phyloP scores from a whole-genome alignment of 2,797 vertebrate species.

The Typhlichthys eigenmanni region DNA sequence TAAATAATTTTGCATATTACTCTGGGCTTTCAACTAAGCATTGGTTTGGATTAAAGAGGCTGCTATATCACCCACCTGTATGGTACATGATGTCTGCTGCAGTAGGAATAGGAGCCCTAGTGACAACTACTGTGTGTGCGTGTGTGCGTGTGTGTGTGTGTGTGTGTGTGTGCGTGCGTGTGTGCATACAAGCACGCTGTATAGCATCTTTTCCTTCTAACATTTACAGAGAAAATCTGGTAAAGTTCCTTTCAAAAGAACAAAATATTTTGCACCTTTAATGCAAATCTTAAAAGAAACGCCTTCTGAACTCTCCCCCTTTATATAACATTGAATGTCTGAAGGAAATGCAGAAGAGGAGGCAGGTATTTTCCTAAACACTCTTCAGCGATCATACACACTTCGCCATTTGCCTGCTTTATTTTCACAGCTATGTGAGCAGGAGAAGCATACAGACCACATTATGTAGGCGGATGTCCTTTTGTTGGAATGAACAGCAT shows the following conservation, averaged over 20 bases:
- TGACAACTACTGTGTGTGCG: not conserved
- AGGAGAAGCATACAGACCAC: slow-evolving; percentile 74
- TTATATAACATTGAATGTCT: slow-evolving; percentile 24
- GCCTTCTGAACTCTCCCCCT: no score
- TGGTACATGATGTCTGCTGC: no score
- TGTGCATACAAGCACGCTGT: slow-evolving; percentile 14
- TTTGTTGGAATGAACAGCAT: slow-evolving; percentile 71
- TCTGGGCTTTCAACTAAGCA: no score
- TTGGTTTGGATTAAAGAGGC: no score
- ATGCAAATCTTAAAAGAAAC: no score
- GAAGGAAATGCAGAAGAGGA: slow-evolving; percentile 65
- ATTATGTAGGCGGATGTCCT: slow-evolving; percentile 77
- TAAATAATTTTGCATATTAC: no score
- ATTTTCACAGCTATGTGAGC: slow-evolving; percentile 69
- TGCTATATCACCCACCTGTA: no score
- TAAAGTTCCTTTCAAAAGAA: slow-evolving; percentile 29
- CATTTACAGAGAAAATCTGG: slow-evolving; percentile 34
- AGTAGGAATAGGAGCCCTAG: slow-evolving; percentile 14
- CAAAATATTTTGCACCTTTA: slow-evolving; percentile 20
- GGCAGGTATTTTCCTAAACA: slow-evolving; percentile 53
- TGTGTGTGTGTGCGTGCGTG: slow-evolving; percentile 9
- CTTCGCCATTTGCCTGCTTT: slow-evolving; percentile 65
- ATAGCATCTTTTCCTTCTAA: slow-evolving; percentile 41
- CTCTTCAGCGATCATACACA: slow-evolving; percentile 61
- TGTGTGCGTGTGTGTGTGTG: slow-evolving; percentile 7